These are phyloP conservation scores for Vimba vimba DNA, from an alignment of 2,113 vertebrate species.

Conservation along the genomic window DNA sequence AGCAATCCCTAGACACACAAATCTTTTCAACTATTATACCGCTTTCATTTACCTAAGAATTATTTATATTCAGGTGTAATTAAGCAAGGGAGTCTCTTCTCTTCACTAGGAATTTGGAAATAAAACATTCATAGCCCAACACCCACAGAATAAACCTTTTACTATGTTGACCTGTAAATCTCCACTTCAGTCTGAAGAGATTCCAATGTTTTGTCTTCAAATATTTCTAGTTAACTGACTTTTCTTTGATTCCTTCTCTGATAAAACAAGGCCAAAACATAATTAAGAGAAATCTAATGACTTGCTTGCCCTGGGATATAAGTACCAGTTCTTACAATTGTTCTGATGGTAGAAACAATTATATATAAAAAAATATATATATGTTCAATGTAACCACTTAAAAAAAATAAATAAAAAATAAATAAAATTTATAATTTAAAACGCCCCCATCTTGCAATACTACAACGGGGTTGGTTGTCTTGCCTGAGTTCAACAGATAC, in stretches of 20 bases:
- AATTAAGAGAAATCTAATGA: not conserved
- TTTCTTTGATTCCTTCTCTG: not conserved
- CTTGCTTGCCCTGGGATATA: not conserved
- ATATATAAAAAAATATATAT: too few relatives aligned
- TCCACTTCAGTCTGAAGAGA: too few relatives aligned
- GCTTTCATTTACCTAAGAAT: constrained; percentile 1
- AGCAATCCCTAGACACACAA: not conserved
- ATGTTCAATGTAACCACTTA: too few relatives aligned
- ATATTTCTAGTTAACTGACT: not conserved
- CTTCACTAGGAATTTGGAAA: not conserved
- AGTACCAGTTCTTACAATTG: not conserved
- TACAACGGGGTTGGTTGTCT: too few relatives aligned
- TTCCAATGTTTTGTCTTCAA: not conserved
- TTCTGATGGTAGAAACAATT: not conserved
- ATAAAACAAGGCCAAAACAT: not conserved
- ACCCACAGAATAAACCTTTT: not conserved
- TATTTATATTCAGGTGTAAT: not conserved
- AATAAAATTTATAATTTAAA: too few relatives aligned
- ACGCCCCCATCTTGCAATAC: too few relatives aligned
- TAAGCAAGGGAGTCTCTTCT: constrained; percentile 1
- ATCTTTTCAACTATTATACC: not conserved
- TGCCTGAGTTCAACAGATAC: too few relatives aligned
- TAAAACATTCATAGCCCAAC: not conserved
- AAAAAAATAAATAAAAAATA: too few relatives aligned
- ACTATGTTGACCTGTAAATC: not conserved